Evolutionary conservation across 2,113 vertebrate genomes (phyloP), one percentile per base, ranked within the genome.

Genomic region (Nanger granti): DNA sequence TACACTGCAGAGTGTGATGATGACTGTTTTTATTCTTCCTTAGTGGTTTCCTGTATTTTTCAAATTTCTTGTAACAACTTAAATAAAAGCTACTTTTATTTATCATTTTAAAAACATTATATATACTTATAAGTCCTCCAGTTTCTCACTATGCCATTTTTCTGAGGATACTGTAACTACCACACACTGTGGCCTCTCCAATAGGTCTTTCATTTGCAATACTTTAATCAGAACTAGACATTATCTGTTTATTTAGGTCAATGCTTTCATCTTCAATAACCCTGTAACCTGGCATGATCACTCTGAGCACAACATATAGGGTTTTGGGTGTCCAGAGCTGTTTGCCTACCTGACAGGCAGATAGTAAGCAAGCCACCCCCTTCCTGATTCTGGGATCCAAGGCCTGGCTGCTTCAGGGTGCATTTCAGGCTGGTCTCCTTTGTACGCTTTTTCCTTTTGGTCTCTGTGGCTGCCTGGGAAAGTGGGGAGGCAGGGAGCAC

Each of bases 1-100:
- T 85, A 89, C 4, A 76, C 7, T 80, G 76, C 79, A 93, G n/a
- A 94, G 62, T 90, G 37, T 17, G 24, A 88, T 92, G 89, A 66
- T 95, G 17, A 60, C 11, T 87, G 34, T 11, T 93, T 97, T 97
- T 90, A 87, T 54, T 97, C 97, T 96, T 95, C 87, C 49, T 94
- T 96, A 94, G 80, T 85, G 62, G 95, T 97, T 89, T 87, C 80
- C 49, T 69, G 14, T 59, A 62, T 80, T 97, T 97, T 96, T 37
- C 88, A 94, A 89, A 96, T 96, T 96, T 91, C 29, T 47, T 92
- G 34, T 64, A 94, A 95, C 34, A n/a, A 55, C 52, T 85, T 76
- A 98, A 96, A 97, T 47, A 87, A 96, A 84, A 52, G 57, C 44
- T 79, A 92, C 34, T 62, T 94, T 92, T 93, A 88, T 93, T 90